Evolutionary conservation across 1,140 invertebrate species (phyloP).

Genomic region (Caenorhabditis briggsae): DNA sequence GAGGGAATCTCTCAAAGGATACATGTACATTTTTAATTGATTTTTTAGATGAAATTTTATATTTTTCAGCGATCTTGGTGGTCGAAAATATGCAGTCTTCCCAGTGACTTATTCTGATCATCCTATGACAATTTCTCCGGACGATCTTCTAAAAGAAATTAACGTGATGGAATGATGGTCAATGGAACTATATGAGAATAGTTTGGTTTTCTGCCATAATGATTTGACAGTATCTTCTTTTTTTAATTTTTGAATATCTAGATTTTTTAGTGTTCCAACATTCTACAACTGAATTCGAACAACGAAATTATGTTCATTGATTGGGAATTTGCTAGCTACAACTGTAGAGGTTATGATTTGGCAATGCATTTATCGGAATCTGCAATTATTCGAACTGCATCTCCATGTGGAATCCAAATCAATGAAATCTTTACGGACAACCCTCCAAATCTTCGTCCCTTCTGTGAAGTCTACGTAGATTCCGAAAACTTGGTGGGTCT

Average conservation of each 20-base stretch:
- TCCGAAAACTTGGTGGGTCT: not conserved
- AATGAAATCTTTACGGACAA: not conserved
- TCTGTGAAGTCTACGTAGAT: not conserved
- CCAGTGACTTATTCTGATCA: not conserved
- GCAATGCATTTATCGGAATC: slow-evolving; percentile 3
- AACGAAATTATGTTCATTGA: not conserved
- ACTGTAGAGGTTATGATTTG: not conserved
- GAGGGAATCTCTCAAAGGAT: not conserved
- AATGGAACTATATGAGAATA: not conserved
- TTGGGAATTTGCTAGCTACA: slow-evolving; percentile 2
- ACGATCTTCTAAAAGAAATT: not conserved
- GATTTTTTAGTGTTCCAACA: not conserved
- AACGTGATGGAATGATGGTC: not conserved
- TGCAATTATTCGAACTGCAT: not conserved
- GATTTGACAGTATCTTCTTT: not conserved
- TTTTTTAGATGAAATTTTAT: not conserved
- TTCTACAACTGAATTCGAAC: not conserved
- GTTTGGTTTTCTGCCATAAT: not conserved
- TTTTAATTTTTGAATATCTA: not conserved
- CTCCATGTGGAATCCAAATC: not conserved
- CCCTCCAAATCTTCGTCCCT: not conserved
- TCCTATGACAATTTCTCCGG: not conserved
- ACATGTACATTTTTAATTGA: not conserved
- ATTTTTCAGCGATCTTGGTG: not conserved
- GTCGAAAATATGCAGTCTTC: not conserved